Evolutionary conservation across 92 coral and sea anemone species (phyloP), one percentile per base, ranked within the genome.

Genomic region (Epizoanthus fatuus): DNA sequence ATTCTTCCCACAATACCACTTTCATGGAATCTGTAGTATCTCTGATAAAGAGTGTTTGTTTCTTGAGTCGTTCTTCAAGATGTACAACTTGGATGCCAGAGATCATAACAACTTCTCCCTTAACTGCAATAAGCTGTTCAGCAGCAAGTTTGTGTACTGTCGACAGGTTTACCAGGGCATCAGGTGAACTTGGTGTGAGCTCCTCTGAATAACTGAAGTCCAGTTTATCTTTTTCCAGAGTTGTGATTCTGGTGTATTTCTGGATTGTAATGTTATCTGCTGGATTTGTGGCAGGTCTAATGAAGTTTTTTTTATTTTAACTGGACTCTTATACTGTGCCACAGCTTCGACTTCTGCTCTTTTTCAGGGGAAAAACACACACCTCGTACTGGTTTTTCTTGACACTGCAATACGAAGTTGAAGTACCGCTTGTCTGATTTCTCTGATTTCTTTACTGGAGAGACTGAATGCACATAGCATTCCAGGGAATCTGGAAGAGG

Each of bases 351-450:
- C 32, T 68, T 82, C 79, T 15, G 79, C 68, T 37, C 86, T 82
- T 63, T 82, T 56, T 67, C 79, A 29, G 69, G 86, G 42, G 79
- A 82, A 25, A 57, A 53, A 55, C 79, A 16, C 32, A 82, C 86
- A 52, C 57, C 69, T 20, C 86, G 29, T 71, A 60, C 52, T 69
- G 79, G 79, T 66, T 66, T 81, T 63, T 79, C 37, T 32, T 63
- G 39, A 35, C 47, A 71, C 42, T 71, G 76, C 14, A 35, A 29
- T 71, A 13, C 19, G 71, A 79, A 79, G 73, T 79, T 79, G 65
- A 79, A 81, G 69, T 67, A 81, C 37, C 76, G 37, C 74, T 81
- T 81, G 55, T 80, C 84, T 45, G 69, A 66, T 80, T 80, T 80
- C 59, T 80, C 84, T 45, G 69, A 66, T 80, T 80, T 80, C 59